A percentile compares a stretch with the other conserved stretches of the same genome.
These are phyloP conservation scores for Aphelocoma coerulescens DNA, from an alignment of 2,113 vertebrate species.

Conservation along the genomic window DNA sequence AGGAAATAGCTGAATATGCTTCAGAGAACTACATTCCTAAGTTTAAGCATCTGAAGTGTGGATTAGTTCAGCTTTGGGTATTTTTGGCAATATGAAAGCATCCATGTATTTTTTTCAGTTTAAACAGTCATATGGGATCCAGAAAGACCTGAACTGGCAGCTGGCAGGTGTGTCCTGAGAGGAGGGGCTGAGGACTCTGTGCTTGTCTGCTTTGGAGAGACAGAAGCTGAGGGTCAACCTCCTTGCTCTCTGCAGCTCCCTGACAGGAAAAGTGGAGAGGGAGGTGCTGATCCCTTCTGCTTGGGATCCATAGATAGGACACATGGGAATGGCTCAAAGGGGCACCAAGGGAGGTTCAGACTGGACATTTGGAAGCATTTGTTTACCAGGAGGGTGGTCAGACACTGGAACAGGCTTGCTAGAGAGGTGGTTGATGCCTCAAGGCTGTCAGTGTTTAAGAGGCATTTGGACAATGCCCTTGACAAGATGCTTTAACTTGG, in stretches of 20 bases:
- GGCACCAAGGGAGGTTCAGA: not conserved
- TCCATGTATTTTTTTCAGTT: not conserved
- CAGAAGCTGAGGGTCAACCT: not conserved
- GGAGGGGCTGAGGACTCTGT: not conserved
- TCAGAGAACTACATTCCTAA: not conserved
- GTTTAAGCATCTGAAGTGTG: not conserved
- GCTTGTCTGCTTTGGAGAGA: not conserved
- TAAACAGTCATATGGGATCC: not conserved
- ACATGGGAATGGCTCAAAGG: not conserved
- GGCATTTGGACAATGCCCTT: not conserved
- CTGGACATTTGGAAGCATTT: not conserved
- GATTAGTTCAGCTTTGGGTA: not conserved
- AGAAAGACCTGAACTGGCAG: not conserved
- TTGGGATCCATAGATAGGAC: not conserved
- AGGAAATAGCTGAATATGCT: not conserved
- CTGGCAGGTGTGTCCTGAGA: not conserved
- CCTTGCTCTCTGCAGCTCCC: not conserved
- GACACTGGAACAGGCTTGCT: not conserved
- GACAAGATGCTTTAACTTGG: not conserved
- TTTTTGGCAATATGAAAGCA: not conserved
- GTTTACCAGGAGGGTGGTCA: not conserved
- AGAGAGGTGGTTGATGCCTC: not conserved
- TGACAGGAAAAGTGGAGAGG: not conserved
- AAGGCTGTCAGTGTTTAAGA: not conserved
- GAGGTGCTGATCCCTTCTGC: not conserved